Base-by-base conservation (phyloP, 2,113 vertebrate genomes). In the Mobula hypostoma region DNA sequence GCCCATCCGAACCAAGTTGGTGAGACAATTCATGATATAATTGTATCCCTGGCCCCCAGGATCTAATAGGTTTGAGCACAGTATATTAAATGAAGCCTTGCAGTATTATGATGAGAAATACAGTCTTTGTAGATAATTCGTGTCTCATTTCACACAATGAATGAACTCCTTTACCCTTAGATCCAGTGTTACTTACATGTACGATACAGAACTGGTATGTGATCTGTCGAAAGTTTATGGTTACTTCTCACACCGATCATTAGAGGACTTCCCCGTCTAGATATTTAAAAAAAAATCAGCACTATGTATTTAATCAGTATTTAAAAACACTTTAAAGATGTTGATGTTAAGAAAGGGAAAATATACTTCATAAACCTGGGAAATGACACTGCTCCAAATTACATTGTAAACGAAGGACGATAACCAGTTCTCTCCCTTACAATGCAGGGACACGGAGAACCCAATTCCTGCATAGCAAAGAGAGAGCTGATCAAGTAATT, bases 131-230 rank as follows among this genome's bases (percentile, higher is more conserved):
- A 88, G 83, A 27, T n/a, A 61, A 27, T 85, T 21, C 9, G 56
- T 63, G 6, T 29, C 15, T 15, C 7, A 63, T 63, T 17, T 6
- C 1, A 19, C 15, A 40, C 24, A 40, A 40, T 19, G 79, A 48
- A 79, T 63, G 11, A 88, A 32, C 14, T 2, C 17, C 29, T 36
- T 63, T 19, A 32, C 58, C 11, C 27, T 6, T n/a, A 66, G 83
- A 58, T 88, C 61, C 29, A 5, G 1, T 1, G 14, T 32, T 90
- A 70, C 80, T 94, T 78, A 94, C 94, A 32, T 29, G 80, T 76
- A 8, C 87, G 94, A 78, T 94, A 94, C 24, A 94, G 85, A 88
- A 94, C 9, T 32, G 94, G 94, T 24, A 94, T 94, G 87, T 94
- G 94, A 63, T 94, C 94, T n/a, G 94, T 94, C 7, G 94, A 91